phyloP scores from a whole-genome alignment of 2,888 invertebrate species.

The Rambutsinella grinnellia region DNA sequence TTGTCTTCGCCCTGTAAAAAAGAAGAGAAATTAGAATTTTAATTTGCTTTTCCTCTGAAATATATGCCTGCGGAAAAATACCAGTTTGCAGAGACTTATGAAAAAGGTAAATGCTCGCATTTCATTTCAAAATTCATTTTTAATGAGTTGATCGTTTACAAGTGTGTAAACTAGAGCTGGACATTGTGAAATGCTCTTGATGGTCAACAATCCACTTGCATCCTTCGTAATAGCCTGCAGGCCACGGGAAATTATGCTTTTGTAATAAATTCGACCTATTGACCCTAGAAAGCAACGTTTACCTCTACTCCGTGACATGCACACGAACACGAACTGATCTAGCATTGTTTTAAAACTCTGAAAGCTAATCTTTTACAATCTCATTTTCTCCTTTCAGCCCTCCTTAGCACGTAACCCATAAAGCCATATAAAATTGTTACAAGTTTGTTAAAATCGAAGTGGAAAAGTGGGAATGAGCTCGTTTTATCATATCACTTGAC shows the following conservation, averaged over 20 bases:
- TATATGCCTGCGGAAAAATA: not conserved
- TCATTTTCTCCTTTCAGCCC: not conserved
- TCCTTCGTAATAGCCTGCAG: constrained; percentile 5
- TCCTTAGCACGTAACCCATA: not conserved
- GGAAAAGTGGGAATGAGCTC: constrained; percentile 32
- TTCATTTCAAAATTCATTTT: not conserved
- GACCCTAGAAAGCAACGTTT: constrained; percentile 58
- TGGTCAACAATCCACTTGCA: not conserved
- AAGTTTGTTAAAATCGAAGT: constrained; percentile 29
- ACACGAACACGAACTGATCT: not conserved
- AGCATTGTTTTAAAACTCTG: not conserved
- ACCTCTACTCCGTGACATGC: constrained; percentile 22
- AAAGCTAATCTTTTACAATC: not conserved
- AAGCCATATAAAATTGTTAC: constrained; percentile 17
- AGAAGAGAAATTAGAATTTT: not conserved
- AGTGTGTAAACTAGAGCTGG: not conserved
- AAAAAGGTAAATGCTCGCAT: not conserved
- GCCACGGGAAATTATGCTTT: constrained; percentile 11
- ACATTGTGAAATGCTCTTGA: not conserved
- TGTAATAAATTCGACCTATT: constrained; percentile 50
- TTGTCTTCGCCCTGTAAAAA: constrained; percentile 89
- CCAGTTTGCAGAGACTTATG: not conserved
- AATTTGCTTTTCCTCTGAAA: not conserved
- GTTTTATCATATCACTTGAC: constrained; percentile 4
- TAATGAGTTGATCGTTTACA: not conserved